phyloP scores from a whole-genome alignment of 2,797 vertebrate genomes.

The Dermochelys coriacea region DNA sequence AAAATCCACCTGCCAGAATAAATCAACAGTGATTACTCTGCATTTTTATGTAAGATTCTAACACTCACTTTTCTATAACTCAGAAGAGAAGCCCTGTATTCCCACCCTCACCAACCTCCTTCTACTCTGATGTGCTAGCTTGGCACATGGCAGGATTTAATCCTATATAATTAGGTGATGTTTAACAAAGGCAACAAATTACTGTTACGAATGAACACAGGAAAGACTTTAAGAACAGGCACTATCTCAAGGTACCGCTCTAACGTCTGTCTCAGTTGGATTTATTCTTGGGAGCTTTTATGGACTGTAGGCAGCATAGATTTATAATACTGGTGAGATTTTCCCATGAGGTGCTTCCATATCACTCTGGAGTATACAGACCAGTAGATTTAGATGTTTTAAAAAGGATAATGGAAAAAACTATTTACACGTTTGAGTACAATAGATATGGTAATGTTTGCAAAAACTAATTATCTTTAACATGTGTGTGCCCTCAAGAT shows the following conservation, averaged over 20 bases:
- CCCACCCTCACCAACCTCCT: background rate
- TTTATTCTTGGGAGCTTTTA: background rate
- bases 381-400: background rate
- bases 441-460: constrained; percentile 33
- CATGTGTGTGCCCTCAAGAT: constrained; percentile 25
- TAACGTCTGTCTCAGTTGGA: background rate
- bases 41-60: background rate
- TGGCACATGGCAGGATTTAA: too few species aligned
- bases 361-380: background rate
- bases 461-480: constrained; percentile 45
- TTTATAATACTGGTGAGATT: background rate
- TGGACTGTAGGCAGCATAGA: background rate
- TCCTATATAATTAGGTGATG: background rate
- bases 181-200: background rate
- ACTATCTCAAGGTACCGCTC: background rate
- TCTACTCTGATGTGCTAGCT: background rate
- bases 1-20: background rate
- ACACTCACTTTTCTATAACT: background rate
- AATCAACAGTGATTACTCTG: background rate
- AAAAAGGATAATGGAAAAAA: background rate
- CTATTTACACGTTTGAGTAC: background rate
- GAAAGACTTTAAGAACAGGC: background rate
- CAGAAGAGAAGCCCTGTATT: background rate
- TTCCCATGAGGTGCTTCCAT: background rate
- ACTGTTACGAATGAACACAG: background rate